Conservation (phyloP, 2,888 invertebrate genomes). For the Synanthedon tipuliformis region DNA sequence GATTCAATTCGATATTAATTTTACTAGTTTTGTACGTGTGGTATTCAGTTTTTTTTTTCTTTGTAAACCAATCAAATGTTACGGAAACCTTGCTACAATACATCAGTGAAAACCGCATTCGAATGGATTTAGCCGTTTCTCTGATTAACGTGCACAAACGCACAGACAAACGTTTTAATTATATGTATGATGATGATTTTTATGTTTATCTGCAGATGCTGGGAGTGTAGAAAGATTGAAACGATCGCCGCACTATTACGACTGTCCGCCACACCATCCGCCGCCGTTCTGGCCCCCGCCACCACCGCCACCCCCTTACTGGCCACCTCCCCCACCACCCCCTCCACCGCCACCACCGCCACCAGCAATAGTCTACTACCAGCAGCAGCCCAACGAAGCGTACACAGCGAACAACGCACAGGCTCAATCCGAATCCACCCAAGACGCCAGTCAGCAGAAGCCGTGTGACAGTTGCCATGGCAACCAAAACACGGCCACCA, state of each 20-base stretch:
- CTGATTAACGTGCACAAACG: no score
- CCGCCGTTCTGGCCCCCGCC: constrained; percentile 5
- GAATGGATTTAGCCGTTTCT: no score
- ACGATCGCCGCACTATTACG: constrained; percentile 34
- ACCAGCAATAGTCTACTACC: constrained; percentile 8
- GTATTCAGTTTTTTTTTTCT: no score
- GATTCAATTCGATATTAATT: no score
- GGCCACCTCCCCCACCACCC: constrained; percentile 7
- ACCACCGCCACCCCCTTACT: constrained; percentile 13
- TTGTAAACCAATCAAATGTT: no score
- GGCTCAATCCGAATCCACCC: background rate
- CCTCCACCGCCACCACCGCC: constrained; percentile 9
- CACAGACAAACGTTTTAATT: no score
- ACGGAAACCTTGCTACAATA: no score
- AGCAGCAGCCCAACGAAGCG: constrained; percentile 7
- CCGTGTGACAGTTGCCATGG: constrained; percentile 3
- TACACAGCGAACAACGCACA: background rate
- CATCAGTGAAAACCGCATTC: no score
- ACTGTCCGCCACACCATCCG: constrained; percentile 11
- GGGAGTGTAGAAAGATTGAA: constrained; percentile 23
- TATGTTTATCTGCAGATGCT: constrained; percentile 22
- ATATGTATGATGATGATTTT: background rate
- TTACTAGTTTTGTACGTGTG: no score
- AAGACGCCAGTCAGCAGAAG: background rate
- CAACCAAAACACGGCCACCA: constrained; percentile 18